Percentiles rank a stretch among this genome's conserved stretches.
Evolutionary conservation across 2,888 invertebrate species (phyloP).

Genomic region (Volucella bombylans): DNA sequence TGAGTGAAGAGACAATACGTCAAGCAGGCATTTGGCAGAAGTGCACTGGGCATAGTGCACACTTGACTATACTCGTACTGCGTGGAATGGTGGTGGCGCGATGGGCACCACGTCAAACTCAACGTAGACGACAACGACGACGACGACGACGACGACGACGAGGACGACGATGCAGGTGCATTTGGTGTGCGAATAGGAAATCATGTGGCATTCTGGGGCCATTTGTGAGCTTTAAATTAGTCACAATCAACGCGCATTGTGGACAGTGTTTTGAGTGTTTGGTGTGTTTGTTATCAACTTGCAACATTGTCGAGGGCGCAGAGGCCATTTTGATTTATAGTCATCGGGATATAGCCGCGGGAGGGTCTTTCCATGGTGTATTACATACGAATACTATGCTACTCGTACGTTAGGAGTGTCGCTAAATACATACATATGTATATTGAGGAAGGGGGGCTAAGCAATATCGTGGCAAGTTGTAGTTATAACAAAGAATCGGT

Average conservation of each 20-base stretch:
- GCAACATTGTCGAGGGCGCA: slow-evolving; percentile 63
- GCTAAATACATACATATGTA: no score
- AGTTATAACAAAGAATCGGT: slow-evolving; percentile 15
- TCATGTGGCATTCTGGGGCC: slow-evolving; percentile 64
- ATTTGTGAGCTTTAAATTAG: slow-evolving; percentile 66
- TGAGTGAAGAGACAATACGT: slow-evolving; percentile 48
- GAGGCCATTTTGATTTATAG: slow-evolving; percentile 73
- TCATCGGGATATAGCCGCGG: slow-evolving; percentile 48
- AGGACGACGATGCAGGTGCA: neutral
- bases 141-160: neutral
- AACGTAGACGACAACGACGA: no score
- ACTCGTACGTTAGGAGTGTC: no score
- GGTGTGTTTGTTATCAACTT: slow-evolving; percentile 64
- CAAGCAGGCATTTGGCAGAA: slow-evolving; percentile 44
- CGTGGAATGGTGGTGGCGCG: no score
- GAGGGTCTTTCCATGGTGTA: slow-evolving; percentile 38
- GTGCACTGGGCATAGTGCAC: slow-evolving; percentile 37
- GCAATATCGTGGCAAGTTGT: slow-evolving; percentile 24
- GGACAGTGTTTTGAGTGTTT: slow-evolving; percentile 59
- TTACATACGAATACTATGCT: neutral
- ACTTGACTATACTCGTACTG: neutral
- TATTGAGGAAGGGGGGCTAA: slow-evolving; percentile 4
- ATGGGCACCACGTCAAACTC: no score
- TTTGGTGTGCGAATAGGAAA: slow-evolving; percentile 57
- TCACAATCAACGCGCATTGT: slow-evolving; percentile 72